Evolutionary conservation across 2,797 vertebrate genomes (phyloP).

Genomic region (Periparus ater): DNA sequence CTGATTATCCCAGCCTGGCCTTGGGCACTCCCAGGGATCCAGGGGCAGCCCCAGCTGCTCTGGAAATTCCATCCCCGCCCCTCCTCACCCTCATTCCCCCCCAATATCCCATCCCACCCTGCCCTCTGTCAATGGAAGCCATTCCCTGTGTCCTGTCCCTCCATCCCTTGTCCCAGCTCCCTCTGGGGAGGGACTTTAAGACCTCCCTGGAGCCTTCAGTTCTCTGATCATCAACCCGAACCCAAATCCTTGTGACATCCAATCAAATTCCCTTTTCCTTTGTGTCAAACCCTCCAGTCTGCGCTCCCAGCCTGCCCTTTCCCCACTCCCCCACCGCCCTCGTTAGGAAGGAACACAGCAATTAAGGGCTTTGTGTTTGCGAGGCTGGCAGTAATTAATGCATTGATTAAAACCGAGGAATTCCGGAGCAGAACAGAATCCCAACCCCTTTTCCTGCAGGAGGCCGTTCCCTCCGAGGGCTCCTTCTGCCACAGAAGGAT

Average conservation of each 20-base stretch:
- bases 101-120: background rate
- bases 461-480: background rate
- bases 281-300: background rate
- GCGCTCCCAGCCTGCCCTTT: background rate
- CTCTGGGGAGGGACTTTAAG: background rate
- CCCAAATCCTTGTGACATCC: background rate
- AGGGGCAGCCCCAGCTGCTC: too few species aligned
- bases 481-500: background rate
- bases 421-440: background rate
- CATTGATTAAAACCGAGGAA: background rate
- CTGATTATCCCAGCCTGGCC: too few species aligned
- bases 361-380: background rate
- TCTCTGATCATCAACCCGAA: background rate
- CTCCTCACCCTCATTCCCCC: background rate
- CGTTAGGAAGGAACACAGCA: background rate
- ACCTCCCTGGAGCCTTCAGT: background rate
- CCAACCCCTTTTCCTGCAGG: background rate
- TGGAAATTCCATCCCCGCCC: too few species aligned
- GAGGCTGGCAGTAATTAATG: background rate
- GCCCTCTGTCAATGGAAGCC: background rate
- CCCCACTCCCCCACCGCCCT: background rate
- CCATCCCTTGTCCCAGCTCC: background rate
- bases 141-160: background rate
- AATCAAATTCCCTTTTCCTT: background rate
- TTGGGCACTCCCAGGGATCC: too few species aligned